Percentiles rank a stretch among this genome's conserved stretches.
These are phyloP conservation scores for Stenodema calcarata DNA, from an alignment of 2,888 invertebrate species.

Conservation along the genomic window DNA sequence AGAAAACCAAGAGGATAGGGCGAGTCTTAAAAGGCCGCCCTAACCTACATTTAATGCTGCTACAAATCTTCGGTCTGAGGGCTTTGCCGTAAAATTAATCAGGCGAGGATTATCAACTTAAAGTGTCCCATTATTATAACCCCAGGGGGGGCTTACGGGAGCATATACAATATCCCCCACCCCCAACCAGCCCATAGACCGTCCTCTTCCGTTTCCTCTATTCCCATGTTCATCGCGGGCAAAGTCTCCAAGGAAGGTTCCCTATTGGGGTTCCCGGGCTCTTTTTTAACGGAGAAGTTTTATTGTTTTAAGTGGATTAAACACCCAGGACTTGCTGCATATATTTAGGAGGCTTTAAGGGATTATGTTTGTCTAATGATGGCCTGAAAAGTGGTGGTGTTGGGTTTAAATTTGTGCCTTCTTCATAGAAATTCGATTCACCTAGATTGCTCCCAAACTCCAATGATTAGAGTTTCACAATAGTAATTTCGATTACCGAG, in stretches of 20 bases:
- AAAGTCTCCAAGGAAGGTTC: background rate
- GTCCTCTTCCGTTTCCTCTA: background rate
- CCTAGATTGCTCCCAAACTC: background rate
- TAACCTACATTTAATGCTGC: slow-evolving; percentile 40
- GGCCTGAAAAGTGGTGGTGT: background rate
- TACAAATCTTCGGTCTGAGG: slow-evolving; percentile 36
- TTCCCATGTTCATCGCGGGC: background rate
- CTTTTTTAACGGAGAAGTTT: background rate
- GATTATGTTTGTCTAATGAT: slow-evolving; percentile 1
- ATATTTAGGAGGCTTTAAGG: slow-evolving; percentile 10
- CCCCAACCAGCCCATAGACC: background rate
- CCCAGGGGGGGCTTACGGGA: slow-evolving; percentile 23
- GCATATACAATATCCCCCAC: slow-evolving; percentile 35
- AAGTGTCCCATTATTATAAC: slow-evolving; percentile 47
- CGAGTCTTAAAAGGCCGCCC: slow-evolving; percentile 16
- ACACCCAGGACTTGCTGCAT: background rate
- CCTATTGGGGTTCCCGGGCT: background rate
- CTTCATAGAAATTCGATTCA: background rate
- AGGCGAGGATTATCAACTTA: slow-evolving; percentile 47
- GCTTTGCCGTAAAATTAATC: slow-evolving; percentile 44
- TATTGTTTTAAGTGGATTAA: slow-evolving; percentile 24
- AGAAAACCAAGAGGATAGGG: background rate
- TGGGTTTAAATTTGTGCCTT: background rate
- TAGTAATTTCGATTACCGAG: no score
- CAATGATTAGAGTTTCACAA: background rate